Evolutionary conservation across 2,797 vertebrate species (phyloP).

Genomic region (Pseudomugil gertrudae): DNA sequence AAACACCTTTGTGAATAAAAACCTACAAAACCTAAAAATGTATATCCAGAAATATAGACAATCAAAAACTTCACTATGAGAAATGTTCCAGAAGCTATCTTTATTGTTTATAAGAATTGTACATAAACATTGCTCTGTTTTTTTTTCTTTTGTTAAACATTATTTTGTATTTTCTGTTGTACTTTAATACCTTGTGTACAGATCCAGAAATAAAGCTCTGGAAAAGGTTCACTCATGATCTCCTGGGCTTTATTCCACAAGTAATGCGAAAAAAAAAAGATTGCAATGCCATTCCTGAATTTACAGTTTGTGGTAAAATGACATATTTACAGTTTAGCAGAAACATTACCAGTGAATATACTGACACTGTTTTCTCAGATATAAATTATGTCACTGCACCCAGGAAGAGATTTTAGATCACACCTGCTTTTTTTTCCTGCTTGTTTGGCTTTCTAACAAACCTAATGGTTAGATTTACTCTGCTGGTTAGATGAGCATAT

Average conservation of each 20-base stretch:
- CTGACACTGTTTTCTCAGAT: no score
- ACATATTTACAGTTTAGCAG: no score
- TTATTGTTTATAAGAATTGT: slow-evolving; percentile 99
- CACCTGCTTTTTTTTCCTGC: no score
- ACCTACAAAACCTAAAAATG: slow-evolving; percentile 82
- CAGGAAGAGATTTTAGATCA: no score
- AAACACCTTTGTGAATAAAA: slow-evolving; percentile 83
- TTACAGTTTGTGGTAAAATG: no score
- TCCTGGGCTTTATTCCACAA: slow-evolving; percentile 15
- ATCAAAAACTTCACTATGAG: slow-evolving; percentile 94
- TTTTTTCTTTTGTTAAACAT: slow-evolving; percentile 85
- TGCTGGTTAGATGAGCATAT: no score
- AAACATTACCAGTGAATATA: no score
- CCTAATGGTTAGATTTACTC: no score
- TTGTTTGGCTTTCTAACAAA: no score
- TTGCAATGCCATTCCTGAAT: no score
- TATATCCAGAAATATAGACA: slow-evolving; percentile 92
- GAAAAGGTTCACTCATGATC: slow-evolving; percentile 80
- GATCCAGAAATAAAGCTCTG: slow-evolving; percentile 99
- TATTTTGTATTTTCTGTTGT: slow-evolving; percentile 99
- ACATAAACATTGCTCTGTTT: slow-evolving; percentile 91
- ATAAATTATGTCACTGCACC: no score
- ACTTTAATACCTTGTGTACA: slow-evolving; percentile 99
- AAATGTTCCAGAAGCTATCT: slow-evolving; percentile 93
- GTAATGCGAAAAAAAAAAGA: neutral